Evolutionary conservation across 2,113 vertebrate species (phyloP).

Genomic region (Ovis aries): DNA sequence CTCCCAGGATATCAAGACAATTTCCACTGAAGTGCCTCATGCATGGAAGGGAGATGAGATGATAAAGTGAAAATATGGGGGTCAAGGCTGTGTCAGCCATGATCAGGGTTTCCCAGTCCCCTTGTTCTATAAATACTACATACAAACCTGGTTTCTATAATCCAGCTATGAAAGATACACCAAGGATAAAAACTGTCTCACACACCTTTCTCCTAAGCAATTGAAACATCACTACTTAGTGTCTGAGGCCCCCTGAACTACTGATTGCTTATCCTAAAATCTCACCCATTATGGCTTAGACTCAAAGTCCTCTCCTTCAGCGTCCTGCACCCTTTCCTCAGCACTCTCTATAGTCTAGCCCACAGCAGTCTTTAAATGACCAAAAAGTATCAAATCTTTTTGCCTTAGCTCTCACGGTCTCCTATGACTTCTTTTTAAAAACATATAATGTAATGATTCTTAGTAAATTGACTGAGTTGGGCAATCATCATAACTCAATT

Average conservation of each 20-base stretch:
- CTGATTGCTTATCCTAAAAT: neutral
- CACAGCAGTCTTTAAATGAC: neutral
- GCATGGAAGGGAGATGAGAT: neutral
- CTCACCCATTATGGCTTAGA: neutral
- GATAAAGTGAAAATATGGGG: neutral
- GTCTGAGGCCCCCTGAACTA: neutral
- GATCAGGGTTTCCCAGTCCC: neutral
- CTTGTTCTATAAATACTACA: neutral
- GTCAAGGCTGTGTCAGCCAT: neutral
- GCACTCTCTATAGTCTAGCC: neutral
- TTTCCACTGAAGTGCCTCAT: neutral
- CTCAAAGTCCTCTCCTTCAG: neutral
- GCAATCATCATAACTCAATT: neutral
- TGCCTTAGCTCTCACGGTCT: neutral
- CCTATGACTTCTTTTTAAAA: neutral
- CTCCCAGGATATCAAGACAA: slow-evolving; percentile 8
- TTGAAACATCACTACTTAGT: neutral
- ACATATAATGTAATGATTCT: neutral
- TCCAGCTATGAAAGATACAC: neutral
- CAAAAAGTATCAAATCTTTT: neutral
- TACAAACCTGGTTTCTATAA: neutral
- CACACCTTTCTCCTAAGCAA: neutral
- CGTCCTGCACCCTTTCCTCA: neutral
- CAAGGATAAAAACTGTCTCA: neutral
- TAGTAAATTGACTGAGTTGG: neutral